These are phyloP conservation scores for Timandra comae DNA, from an alignment of 2,888 invertebrate species.

Conservation along the genomic window DNA sequence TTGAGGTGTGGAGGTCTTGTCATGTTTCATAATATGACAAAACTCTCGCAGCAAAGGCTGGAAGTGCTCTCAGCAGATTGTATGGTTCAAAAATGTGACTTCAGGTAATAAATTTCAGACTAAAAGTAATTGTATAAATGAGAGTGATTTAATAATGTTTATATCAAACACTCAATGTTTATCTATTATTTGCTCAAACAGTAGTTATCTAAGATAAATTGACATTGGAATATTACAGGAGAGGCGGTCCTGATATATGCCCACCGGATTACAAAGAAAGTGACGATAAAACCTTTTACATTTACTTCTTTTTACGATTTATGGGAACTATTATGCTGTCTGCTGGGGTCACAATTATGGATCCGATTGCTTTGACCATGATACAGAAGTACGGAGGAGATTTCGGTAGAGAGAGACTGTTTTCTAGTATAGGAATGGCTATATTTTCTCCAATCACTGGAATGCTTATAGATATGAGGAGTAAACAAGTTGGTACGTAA, in stretches of 20 bases:
- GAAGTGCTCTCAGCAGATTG: slow-evolving; percentile 81
- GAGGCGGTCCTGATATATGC: slow-evolving; percentile 85
- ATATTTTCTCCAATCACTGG: slow-evolving; percentile 89
- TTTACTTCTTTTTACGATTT: slow-evolving; percentile 87
- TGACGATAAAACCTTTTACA: slow-evolving; percentile 87
- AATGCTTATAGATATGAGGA: slow-evolving; percentile 84
- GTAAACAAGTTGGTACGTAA: slow-evolving; percentile 74
- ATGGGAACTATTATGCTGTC: slow-evolving; percentile 88
- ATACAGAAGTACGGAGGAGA: slow-evolving; percentile 90
- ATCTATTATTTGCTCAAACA: slow-evolving; percentile 36
- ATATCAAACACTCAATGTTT: slow-evolving; percentile 33
- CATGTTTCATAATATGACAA: slow-evolving; percentile 80
- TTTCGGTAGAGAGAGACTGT: slow-evolving; percentile 87
- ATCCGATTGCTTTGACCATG: slow-evolving; percentile 90
- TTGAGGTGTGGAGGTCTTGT: slow-evolving; percentile 85
- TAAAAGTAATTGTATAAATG: slow-evolving; percentile 15
- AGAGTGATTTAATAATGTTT: slow-evolving; percentile 27
- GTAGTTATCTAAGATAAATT: slow-evolving; percentile 39
- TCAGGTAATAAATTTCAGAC: slow-evolving; percentile 65
- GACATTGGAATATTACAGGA: slow-evolving; percentile 65
- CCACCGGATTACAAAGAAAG: slow-evolving; percentile 88
- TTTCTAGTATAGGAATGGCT: slow-evolving; percentile 89
- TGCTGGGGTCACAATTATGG: slow-evolving; percentile 92
- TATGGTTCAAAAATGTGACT: slow-evolving; percentile 86
- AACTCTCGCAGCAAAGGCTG: slow-evolving; percentile 71